Conservation (phyloP, 1,140 invertebrate genomes). For the Choristoneura fumiferana region DNA sequence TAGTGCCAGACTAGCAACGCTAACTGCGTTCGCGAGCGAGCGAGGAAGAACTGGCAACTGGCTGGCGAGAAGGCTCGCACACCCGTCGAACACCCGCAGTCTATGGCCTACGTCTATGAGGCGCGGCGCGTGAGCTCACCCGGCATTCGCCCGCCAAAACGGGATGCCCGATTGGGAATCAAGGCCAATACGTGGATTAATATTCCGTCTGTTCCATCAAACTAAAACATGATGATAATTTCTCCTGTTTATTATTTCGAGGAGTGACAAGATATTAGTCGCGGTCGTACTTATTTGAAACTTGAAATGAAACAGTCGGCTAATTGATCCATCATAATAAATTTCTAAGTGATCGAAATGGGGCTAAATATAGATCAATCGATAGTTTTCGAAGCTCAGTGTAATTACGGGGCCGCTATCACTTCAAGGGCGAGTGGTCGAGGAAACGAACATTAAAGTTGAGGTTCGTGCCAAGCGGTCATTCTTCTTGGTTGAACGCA, state of each 20-base stretch:
- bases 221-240: slow-evolving; percentile 66
- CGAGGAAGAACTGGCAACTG: slow-evolving; percentile 52
- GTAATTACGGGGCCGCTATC: slow-evolving; percentile 2
- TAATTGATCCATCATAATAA: slow-evolving; percentile 17
- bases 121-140: slow-evolving; percentile 56
- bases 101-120: slow-evolving; percentile 37
- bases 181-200: slow-evolving; percentile 68
- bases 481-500: not conserved
- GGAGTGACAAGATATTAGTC: not conserved
- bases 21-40: slow-evolving; percentile 63
- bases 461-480: not conserved
- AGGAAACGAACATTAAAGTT: not conserved
- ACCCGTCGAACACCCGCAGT: slow-evolving; percentile 38
- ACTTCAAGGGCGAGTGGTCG: slow-evolving; percentile 5
- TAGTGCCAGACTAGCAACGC: slow-evolving; percentile 69
- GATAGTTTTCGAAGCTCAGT: slow-evolving; percentile 1
- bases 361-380: not conserved
- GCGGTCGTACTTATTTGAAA: not conserved
- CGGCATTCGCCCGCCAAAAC: slow-evolving; percentile 51
- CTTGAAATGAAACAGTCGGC: slow-evolving; percentile 10
- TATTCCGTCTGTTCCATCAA: slow-evolving; percentile 60
- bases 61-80: slow-evolving; percentile 35
- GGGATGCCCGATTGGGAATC: slow-evolving; percentile 68
- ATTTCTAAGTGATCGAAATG: slow-evolving; percentile 17
- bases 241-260: slow-evolving; percentile 66